A percentile compares a stretch with the other conserved stretches of the same genome.
These are phyloP conservation scores for Enteromius paludinosus DNA, from an alignment of 2,797 vertebrate genomes.

Conservation along the genomic window DNA sequence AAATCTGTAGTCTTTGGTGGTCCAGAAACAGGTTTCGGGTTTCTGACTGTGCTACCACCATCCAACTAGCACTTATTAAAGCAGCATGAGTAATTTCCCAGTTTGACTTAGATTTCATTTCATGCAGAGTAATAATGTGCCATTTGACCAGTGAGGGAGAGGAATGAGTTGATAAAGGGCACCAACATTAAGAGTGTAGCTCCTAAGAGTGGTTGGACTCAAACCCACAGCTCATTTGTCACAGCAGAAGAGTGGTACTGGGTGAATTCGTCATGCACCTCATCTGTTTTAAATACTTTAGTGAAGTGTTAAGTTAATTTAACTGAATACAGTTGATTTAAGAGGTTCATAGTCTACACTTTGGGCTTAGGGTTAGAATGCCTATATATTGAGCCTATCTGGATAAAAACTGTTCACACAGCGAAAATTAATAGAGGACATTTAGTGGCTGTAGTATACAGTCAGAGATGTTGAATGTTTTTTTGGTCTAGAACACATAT, in stretches of 20 bases:
- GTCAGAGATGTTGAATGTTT: not conserved
- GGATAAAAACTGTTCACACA: not conserved
- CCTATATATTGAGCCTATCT: too few relatives aligned
- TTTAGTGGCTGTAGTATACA: not conserved
- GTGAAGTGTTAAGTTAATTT: not conserved
- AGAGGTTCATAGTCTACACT: not conserved
- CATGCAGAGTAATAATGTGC: conserved; percentile 13
- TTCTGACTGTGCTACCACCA: conserved; percentile 13
- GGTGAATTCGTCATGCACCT: conserved; percentile 16
- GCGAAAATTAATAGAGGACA: not conserved
- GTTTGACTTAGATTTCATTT: conserved; percentile 37
- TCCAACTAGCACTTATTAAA: conserved; percentile 35
- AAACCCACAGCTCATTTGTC: conserved; percentile 19
- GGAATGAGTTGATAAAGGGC: conserved; percentile 28
- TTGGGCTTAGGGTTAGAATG: not conserved
- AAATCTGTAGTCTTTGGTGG: conserved; percentile 26
- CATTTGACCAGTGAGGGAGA: not conserved
- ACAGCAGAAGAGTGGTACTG: not conserved
- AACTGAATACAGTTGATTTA: conserved; percentile 1
- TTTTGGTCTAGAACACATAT: not conserved
- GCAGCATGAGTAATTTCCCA: conserved; percentile 24
- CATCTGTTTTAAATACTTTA: conserved; percentile 7
- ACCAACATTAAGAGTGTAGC: conserved; percentile 8
- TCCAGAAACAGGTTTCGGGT: conserved; percentile 31
- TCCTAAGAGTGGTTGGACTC: conserved; percentile 20